A percentile compares a stretch with the other conserved stretches of the same genome.
Conservation (phyloP, 2,888 invertebrate species). For the Drosophila barbarae region DNA sequence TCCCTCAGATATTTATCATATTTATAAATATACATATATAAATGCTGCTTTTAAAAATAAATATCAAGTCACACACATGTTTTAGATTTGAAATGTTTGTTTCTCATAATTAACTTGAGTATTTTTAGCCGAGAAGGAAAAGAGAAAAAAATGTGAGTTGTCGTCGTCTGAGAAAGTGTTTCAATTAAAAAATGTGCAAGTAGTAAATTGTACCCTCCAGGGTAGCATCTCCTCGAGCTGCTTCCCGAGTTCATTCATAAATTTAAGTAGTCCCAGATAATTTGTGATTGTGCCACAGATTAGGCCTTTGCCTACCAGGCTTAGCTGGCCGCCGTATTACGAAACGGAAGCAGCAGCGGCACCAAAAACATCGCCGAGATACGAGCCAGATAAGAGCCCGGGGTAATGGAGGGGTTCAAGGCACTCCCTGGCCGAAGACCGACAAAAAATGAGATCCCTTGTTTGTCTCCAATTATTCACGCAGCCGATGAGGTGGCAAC, state of each 20-base stretch:
- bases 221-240: slow-evolving; percentile 3
- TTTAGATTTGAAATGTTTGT: slow-evolving; percentile 61
- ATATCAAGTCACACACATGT: slow-evolving; percentile 71
- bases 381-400: slow-evolving; percentile 1
- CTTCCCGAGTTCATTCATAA: slow-evolving; percentile 63
- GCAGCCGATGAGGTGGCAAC: slow-evolving; percentile 3
- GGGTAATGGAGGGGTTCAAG: slow-evolving; percentile 19
- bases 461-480: slow-evolving; percentile 13
- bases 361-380: slow-evolving; percentile 22
- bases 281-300: slow-evolving; percentile 54
- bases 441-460: slow-evolving; percentile 2
- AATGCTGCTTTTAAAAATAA: slow-evolving; percentile 60
- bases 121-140: slow-evolving; percentile 63
- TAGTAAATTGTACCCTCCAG: background rate
- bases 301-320: slow-evolving; percentile 9
- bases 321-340: background rate
- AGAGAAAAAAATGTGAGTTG: slow-evolving; percentile 25
- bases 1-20: background rate
- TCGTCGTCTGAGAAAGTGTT: slow-evolving; percentile 46
- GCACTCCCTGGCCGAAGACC: slow-evolving; percentile 8
- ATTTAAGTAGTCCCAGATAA: slow-evolving; percentile 40
- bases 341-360: slow-evolving; percentile 10
- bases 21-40: slow-evolving; percentile 16
- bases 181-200: slow-evolving; percentile 51
- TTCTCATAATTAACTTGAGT: slow-evolving; percentile 71